Conservation (phyloP, 2,113 vertebrate species). For the Engraulis encrasicolus region DNA sequence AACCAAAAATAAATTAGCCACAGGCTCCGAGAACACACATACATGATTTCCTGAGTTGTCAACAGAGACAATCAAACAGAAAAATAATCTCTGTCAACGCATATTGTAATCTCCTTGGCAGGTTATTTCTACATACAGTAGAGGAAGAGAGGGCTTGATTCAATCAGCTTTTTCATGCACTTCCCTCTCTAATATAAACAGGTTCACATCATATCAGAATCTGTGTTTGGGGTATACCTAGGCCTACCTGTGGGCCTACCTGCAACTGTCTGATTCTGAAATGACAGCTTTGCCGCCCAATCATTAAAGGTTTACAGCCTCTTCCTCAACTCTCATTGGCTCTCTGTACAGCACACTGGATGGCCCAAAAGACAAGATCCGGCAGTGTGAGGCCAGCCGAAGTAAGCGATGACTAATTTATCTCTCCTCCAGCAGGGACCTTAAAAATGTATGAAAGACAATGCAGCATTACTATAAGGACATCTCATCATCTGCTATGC, state of each 20-base stretch:
- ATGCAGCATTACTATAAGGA: constrained; percentile 29
- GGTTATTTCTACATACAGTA: too few species aligned
- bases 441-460: constrained; percentile 22
- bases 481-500: neutral
- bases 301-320: neutral
- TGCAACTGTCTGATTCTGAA: too few species aligned
- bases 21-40: too few species aligned
- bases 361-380: neutral
- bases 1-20: too few species aligned
- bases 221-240: too few species aligned
- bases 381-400: constrained; percentile 15
- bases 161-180: neutral
- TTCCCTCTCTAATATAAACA: neutral
- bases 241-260: neutral
- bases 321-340: neutral
- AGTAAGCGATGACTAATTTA: constrained; percentile 27
- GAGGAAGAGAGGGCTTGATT: too few species aligned
- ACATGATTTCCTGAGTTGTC: too few species aligned
- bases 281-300: neutral
- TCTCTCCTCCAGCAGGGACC: neutral
- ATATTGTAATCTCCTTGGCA: too few species aligned
- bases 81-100: too few species aligned
- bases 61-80: too few species aligned
- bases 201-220: neutral
- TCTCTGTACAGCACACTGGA: neutral